These are phyloP conservation scores for Stenodera caucasica DNA, from an alignment of 2,888 invertebrate genomes.

Conservation along the genomic window DNA sequence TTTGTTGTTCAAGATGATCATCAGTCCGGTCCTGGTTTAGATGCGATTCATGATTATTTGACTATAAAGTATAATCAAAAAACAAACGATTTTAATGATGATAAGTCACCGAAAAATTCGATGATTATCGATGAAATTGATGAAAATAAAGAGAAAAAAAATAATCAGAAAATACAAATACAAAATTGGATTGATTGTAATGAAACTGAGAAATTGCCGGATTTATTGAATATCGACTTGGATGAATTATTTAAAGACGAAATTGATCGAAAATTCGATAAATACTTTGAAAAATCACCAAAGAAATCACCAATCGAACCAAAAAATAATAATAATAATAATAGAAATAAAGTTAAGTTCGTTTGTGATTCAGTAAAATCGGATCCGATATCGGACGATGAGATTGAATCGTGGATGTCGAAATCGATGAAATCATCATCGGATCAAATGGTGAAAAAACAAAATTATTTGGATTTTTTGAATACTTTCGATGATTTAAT, in stretches of 20 bases:
- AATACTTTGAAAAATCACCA: slow-evolving; percentile 30
- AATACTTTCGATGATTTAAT: slow-evolving; percentile 40
- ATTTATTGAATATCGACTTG: slow-evolving; percentile 42
- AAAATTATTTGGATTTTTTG: slow-evolving; percentile 45
- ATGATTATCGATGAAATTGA: slow-evolving; percentile 11
- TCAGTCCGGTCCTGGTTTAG: slow-evolving; percentile 19
- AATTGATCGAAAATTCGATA: slow-evolving; percentile 35
- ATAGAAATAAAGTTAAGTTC: slow-evolving; percentile 32
- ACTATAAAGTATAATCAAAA: slow-evolving; percentile 39
- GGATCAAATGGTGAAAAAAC: slow-evolving; percentile 31
- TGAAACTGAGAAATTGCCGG: slow-evolving; percentile 37
- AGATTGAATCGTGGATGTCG: slow-evolving; percentile 49
- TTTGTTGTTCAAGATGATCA: background rate
- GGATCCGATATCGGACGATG: slow-evolving; percentile 21
- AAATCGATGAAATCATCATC: too few relatives aligned
- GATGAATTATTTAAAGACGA: slow-evolving; percentile 41
- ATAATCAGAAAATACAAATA: slow-evolving; percentile 32
- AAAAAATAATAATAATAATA: slow-evolving; percentile 19
- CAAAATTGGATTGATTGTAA: slow-evolving; percentile 35
- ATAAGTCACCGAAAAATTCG: background rate
- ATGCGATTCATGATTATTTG: slow-evolving; percentile 42
- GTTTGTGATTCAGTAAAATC: slow-evolving; percentile 30
- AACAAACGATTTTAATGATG: slow-evolving; percentile 6
- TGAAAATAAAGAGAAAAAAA: slow-evolving; percentile 8
- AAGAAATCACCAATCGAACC: slow-evolving; percentile 18